These are phyloP conservation scores for Nematolebias whitei DNA, from an alignment of 2,113 vertebrate genomes.

Conservation along the genomic window DNA sequence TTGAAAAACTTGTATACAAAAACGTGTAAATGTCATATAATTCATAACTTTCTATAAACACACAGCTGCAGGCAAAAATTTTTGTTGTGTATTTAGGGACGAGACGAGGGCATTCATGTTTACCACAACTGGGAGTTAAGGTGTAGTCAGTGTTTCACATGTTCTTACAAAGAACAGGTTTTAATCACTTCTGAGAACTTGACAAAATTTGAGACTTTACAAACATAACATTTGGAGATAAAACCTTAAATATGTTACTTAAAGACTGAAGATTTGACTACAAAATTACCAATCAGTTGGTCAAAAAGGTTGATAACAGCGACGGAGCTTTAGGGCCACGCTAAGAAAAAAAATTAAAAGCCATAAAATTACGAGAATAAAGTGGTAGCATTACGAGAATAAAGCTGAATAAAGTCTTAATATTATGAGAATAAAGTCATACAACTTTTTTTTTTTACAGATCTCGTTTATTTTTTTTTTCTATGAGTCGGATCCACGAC, in stretches of 20 bases:
- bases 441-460: too few relatives aligned
- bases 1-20: slow-evolving; percentile 39
- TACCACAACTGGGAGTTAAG: slow-evolving; percentile 23
- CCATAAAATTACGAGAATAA: too few relatives aligned
- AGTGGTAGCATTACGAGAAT: too few relatives aligned
- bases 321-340: too few relatives aligned
- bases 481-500: too few relatives aligned
- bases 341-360: too few relatives aligned
- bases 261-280: too few relatives aligned
- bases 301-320: too few relatives aligned
- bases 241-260: neutral
- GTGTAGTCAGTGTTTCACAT: slow-evolving; percentile 1
- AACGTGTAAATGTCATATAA: slow-evolving; percentile 32
- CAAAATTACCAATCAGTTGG: too few relatives aligned
- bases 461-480: too few relatives aligned
- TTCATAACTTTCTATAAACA: slow-evolving; percentile 11
- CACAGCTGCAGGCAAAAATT: slow-evolving; percentile 22
- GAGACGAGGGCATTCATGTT: slow-evolving; percentile 29
- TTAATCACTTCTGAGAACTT: neutral
- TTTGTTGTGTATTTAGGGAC: slow-evolving; percentile 22
- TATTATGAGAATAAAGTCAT: too few relatives aligned
- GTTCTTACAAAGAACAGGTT: neutral
- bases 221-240: slow-evolving; percentile 1
- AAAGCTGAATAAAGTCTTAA: too few relatives aligned
- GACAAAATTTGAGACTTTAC: neutral